Conservation (phyloP, 2,888 invertebrate genomes). For the Nemoura dubitans region DNA sequence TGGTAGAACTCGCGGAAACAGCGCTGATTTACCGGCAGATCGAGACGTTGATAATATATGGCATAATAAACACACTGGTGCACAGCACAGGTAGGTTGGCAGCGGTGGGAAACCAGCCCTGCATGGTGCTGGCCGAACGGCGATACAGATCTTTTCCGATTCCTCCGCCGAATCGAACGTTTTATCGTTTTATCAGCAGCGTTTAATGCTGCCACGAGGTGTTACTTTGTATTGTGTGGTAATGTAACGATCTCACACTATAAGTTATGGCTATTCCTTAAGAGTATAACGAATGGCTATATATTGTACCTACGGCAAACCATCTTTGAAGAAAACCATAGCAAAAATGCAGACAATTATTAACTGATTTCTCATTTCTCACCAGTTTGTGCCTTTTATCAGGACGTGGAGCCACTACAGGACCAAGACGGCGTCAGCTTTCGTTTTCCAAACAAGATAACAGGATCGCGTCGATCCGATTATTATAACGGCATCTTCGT, state of each 20-base stretch:
- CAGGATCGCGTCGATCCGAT: slow-evolving; percentile 8
- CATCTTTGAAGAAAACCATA: not conserved
- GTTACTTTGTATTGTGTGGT: not conserved
- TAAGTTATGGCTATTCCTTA: not conserved
- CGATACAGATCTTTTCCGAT: not conserved
- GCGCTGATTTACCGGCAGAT: not conserved
- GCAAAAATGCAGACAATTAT: not conserved
- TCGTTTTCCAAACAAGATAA: slow-evolving; percentile 25
- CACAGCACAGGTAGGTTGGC: not conserved
- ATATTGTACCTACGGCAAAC: not conserved
- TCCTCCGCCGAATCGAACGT: not conserved
- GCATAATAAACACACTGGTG: slow-evolving; percentile 1
- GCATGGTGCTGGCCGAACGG: too few relatives aligned
- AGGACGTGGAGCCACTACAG: too few relatives aligned
- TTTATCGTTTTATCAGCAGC: not conserved
- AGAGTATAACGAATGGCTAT: too few relatives aligned
- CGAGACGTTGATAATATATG: not conserved
- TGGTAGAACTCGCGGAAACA: not conserved
- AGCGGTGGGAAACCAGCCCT: too few relatives aligned
- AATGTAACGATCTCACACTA: not conserved
- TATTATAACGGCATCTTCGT: not conserved
- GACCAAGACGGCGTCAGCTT: not conserved
- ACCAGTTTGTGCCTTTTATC: not conserved
- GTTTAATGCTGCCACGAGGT: not conserved
- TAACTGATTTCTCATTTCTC: not conserved